Conservation (phyloP, 2,113 vertebrate species). For the Python bivittatus region DNA sequence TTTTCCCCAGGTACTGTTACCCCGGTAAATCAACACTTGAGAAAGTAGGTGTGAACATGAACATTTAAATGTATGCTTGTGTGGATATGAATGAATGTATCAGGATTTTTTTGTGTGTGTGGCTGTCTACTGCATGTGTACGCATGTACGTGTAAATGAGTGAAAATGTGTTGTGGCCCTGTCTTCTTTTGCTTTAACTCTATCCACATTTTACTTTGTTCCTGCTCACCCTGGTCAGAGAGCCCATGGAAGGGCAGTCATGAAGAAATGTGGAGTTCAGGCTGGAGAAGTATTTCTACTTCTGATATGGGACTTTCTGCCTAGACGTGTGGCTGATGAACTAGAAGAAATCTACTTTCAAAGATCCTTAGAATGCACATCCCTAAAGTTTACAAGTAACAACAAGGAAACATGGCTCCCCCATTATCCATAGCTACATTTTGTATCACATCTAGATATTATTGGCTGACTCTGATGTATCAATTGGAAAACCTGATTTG, state of each 20-base stretch:
- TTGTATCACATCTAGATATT: not conserved
- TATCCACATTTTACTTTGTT: not conserved
- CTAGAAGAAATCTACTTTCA: not conserved
- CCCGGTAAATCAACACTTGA: not conserved
- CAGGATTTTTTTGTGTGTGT: not conserved
- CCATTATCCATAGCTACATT: not conserved
- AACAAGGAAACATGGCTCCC: not conserved
- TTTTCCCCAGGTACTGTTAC: not conserved
- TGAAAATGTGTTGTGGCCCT: not conserved
- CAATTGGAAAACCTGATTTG: constrained; percentile 13
- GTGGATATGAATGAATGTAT: not conserved
- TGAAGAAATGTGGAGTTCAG: not conserved
- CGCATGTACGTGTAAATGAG: not conserved
- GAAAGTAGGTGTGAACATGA: not conserved
- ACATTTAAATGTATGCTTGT: not conserved
- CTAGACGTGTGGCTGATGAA: not conserved
- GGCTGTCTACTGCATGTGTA: not conserved
- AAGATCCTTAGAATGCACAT: not conserved
- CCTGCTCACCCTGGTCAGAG: not conserved
- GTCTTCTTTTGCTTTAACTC: not conserved
- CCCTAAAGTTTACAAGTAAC: not conserved
- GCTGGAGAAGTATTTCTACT: not conserved
- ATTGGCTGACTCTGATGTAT: not conserved
- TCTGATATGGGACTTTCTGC: not conserved
- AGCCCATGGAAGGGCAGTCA: not conserved